These are phyloP conservation scores for Connochaetes taurinus DNA, from an alignment of 2,113 vertebrate species.

Conservation along the genomic window DNA sequence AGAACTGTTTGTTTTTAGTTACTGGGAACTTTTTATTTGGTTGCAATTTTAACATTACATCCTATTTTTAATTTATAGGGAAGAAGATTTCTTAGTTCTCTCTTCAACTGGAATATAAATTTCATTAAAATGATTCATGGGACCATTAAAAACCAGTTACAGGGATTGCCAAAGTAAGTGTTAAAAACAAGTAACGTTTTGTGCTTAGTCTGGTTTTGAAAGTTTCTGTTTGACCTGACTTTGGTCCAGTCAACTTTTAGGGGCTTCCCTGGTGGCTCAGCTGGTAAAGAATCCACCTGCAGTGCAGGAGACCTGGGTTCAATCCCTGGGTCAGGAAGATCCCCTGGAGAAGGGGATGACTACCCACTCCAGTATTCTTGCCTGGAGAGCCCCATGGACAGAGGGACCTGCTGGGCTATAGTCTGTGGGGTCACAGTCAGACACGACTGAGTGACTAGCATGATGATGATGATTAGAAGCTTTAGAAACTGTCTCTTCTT, in stretches of 20 bases:
- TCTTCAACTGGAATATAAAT: conserved; percentile 90
- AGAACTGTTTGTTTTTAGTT: neutral
- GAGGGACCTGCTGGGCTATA: neutral
- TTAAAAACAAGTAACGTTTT: conserved; percentile 40
- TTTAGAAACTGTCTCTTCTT: neutral
- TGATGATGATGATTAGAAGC: neutral
- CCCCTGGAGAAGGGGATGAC: neutral
- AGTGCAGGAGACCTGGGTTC: neutral
- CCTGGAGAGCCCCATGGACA: neutral
- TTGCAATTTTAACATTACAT: neutral
- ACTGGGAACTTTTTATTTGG: neutral
- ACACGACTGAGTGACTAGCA: neutral
- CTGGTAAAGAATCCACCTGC: neutral
- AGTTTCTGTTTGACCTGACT: neutral
- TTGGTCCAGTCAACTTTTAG: neutral
- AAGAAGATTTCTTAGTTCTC: conserved; percentile 93
- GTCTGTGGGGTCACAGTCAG: neutral
- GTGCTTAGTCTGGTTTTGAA: conserved; percentile 25
- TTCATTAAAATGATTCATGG: conserved; percentile 94
- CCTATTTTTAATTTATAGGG: conserved; percentile 80
- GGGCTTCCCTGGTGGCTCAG: neutral
- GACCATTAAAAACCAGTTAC: conserved; percentile 94
- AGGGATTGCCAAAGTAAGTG: conserved; percentile 88
- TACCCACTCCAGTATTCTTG: neutral
- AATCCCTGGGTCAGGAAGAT: neutral